A percentile compares a stretch with the other conserved stretches of the same genome.
These are phyloP conservation scores for Potamarius usumacintae DNA, from an alignment of 2,113 vertebrate genomes.

Conservation along the genomic window DNA sequence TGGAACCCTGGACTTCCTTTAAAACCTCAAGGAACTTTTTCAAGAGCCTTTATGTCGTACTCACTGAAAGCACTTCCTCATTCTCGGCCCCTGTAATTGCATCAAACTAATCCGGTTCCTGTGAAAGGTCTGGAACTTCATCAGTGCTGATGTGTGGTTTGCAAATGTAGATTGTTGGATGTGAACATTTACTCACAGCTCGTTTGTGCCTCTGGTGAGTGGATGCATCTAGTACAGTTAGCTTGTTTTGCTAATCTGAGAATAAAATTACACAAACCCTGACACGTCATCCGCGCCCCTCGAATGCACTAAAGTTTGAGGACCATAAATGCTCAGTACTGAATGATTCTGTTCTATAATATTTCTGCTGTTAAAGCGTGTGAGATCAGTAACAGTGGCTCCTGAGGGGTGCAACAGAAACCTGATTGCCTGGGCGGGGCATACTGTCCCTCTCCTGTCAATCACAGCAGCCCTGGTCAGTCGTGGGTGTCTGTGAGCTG, in stretches of 20 bases:
- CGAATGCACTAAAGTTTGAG: not conserved
- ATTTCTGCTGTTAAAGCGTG: too few relatives aligned
- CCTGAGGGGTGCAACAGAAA: too few relatives aligned
- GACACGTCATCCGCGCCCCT: too few relatives aligned
- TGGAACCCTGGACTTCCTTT: not conserved
- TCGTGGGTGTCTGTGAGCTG: too few relatives aligned
- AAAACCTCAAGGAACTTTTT: not conserved
- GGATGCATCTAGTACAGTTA: not conserved
- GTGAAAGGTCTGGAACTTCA: not conserved
- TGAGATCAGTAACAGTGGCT: not conserved
- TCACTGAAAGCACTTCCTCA: slow-evolving; percentile 37
- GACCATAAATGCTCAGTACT: not conserved
- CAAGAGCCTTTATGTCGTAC: not conserved
- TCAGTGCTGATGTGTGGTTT: not conserved
- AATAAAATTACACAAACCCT: too few relatives aligned
- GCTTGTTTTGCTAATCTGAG: too few relatives aligned
- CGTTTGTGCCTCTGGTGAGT: not conserved
- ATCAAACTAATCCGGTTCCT: not conserved
- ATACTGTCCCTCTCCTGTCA: not conserved
- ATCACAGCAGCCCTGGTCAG: not conserved
- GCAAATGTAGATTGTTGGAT: not conserved
- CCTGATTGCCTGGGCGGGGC: not conserved
- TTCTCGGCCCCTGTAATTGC: slow-evolving; percentile 10
- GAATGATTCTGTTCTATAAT: too few relatives aligned
- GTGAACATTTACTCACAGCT: not conserved